phyloP scores from a whole-genome alignment of 2,113 vertebrate genomes.

The Lepidothrix coronata region DNA sequence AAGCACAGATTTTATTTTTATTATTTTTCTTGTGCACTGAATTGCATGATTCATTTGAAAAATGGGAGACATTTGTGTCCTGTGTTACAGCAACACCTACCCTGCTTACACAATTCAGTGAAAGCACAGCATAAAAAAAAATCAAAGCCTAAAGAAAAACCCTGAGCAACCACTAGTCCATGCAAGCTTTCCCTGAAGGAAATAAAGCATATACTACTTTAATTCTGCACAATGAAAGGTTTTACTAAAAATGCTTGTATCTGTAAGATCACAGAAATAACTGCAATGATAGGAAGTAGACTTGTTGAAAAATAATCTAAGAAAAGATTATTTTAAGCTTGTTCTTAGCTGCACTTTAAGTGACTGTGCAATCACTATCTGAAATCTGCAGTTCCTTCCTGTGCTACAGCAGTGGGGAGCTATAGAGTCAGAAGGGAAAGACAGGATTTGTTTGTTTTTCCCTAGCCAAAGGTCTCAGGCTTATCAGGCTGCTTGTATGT shows the following conservation, averaged over 20 bases:
- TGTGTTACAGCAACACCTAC: not conserved
- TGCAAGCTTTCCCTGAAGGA: not conserved
- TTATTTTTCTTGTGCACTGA: not conserved
- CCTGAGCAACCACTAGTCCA: not conserved
- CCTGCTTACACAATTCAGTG: not conserved
- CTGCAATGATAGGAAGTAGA: not conserved
- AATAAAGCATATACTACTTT: not conserved
- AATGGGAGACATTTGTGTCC: not conserved
- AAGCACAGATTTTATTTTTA: not conserved
- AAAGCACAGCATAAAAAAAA: not conserved
- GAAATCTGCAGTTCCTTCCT: constrained; percentile 4
- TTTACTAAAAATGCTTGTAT: not conserved
- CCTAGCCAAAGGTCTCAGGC: not conserved
- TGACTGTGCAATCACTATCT: not conserved
- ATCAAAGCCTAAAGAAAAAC: not conserved
- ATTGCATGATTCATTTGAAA: not conserved
- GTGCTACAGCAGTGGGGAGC: not conserved
- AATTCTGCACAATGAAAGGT: not conserved
- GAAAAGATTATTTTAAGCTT: not conserved
- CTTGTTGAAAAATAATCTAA: not conserved
- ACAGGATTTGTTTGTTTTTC: constrained; percentile 2
- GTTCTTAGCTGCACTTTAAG: not conserved
- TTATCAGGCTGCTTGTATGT: not conserved
- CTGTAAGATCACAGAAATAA: not conserved
- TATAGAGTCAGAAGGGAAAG: not conserved